Percentiles rank a stretch among this genome's conserved stretches.
Conservation (phyloP, 1,140 invertebrate species). For the Theocolax elegans region DNA sequence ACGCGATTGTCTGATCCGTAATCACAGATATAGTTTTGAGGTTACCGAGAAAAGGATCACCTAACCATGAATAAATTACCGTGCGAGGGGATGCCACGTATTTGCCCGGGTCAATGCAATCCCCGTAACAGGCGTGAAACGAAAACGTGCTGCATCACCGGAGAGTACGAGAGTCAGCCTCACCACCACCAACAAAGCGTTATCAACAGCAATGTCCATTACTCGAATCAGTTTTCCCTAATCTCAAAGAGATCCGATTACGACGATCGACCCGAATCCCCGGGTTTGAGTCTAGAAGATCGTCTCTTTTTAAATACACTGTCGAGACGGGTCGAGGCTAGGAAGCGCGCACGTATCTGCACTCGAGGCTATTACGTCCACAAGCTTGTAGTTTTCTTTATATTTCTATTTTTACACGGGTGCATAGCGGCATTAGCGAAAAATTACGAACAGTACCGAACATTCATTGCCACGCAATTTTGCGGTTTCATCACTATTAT, state of each 20-base stretch:
- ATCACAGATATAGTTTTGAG: background rate
- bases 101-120: constrained; percentile 2
- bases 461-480: constrained; percentile 56
- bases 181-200: background rate
- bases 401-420: constrained; percentile 23
- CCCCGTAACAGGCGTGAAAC: background rate
- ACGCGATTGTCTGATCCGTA: background rate
- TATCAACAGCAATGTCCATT: background rate
- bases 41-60: background rate
- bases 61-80: background rate
- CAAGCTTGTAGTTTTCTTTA: background rate
- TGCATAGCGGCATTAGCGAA: background rate
- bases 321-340: background rate
- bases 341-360: background rate
- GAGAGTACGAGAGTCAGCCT: too few species aligned
- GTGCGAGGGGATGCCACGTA: background rate
- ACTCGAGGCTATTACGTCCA: background rate
- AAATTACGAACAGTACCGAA: constrained; percentile 44
- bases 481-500: constrained; percentile 57
- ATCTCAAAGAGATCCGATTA: background rate
- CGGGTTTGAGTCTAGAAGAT: constrained; percentile 1
- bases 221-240: background rate
- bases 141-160: too few species aligned
- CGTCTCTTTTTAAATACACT: constrained; percentile 4
- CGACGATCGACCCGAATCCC: background rate